A percentile compares a stretch with the other conserved stretches of the same genome.
phyloP scores from a whole-genome alignment of 2,113 vertebrate genomes.

The Dolichotis patagonum region DNA sequence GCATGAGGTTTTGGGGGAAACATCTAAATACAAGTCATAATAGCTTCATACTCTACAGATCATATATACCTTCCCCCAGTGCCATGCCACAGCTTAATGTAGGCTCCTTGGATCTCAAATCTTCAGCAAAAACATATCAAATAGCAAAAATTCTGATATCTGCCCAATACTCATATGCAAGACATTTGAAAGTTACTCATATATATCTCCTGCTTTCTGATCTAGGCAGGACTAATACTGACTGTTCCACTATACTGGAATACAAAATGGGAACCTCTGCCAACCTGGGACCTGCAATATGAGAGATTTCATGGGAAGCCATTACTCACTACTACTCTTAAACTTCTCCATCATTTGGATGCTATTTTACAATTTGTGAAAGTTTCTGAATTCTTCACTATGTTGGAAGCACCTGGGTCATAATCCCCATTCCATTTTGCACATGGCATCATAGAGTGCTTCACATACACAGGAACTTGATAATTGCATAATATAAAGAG shows the following conservation, averaged over 20 bases:
- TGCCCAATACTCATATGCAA: neutral
- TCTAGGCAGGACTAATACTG: constrained; percentile 1
- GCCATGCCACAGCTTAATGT: neutral
- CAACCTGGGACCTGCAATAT: neutral
- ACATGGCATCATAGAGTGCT: neutral
- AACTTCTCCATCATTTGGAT: neutral
- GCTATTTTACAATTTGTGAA: constrained; percentile 26
- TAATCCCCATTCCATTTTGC: neutral
- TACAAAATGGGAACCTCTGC: neutral
- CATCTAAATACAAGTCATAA: neutral
- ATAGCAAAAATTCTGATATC: constrained; percentile 16
- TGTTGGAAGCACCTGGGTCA: neutral
- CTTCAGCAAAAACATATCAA: neutral
- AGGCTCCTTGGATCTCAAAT: neutral
- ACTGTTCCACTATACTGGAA: neutral
- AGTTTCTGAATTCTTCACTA: neutral
- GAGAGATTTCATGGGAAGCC: neutral
- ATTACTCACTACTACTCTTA: neutral
- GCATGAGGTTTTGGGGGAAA: neutral
- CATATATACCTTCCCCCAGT: neutral
- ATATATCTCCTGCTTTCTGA: neutral
- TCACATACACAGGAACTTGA: neutral
- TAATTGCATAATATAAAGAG: neutral
- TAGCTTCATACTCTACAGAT: neutral
- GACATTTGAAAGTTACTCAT: neutral